These are phyloP conservation scores for Lagopus muta DNA, from an alignment of 2,113 vertebrate species.

Conservation along the genomic window DNA sequence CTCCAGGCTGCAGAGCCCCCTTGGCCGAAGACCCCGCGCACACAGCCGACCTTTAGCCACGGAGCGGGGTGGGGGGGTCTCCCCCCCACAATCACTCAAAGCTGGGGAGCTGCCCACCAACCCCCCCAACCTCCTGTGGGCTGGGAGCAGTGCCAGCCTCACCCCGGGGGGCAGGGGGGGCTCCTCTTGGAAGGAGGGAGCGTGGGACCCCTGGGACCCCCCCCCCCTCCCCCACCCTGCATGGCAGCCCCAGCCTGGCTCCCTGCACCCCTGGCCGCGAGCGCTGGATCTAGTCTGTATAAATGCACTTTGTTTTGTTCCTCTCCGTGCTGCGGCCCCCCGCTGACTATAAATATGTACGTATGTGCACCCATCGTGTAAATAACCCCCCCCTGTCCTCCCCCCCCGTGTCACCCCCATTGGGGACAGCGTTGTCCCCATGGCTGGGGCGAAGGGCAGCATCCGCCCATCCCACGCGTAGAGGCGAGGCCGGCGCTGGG, in stretches of 20 bases:
- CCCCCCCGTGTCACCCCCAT: not conserved
- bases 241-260: not conserved
- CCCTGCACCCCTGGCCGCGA: not conserved
- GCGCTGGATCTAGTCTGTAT: not conserved
- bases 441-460: not conserved
- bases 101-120: not conserved
- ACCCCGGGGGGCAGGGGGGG: not conserved
- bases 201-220: not conserved
- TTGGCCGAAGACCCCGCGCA: not conserved
- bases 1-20: constrained; percentile 7
- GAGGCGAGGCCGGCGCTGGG: constrained; percentile 46
- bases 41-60: not conserved
- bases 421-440: not conserved
- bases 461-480: not conserved
- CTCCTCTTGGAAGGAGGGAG: not conserved
- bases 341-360: constrained; percentile 74
- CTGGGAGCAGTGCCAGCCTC: not conserved
- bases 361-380: constrained; percentile 73
- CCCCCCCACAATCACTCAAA: not conserved
- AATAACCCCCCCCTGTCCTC: constrained; percentile 39
- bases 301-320: constrained; percentile 56
- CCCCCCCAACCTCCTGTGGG: not conserved
- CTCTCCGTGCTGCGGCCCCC: not conserved
- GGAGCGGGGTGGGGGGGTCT: not conserved
- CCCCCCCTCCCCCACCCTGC: not conserved